phyloP scores from a whole-genome alignment of 2,797 vertebrate genomes.

The Sciaenops ocellatus region DNA sequence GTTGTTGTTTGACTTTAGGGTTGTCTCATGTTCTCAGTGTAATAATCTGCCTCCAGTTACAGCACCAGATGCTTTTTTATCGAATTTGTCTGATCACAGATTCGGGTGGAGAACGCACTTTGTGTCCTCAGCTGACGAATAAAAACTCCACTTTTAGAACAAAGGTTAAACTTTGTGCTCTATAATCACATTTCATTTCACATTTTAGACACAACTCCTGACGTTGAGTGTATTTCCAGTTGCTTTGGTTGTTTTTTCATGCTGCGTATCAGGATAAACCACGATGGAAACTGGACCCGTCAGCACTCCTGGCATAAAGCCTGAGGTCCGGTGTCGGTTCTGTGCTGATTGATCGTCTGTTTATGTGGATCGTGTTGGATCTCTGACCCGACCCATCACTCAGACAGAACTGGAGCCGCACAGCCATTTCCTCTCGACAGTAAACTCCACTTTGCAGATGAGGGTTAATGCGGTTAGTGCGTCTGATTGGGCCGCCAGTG shows the following conservation, averaged over 20 bases:
- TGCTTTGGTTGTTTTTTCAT: neutral
- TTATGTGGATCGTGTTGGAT: neutral
- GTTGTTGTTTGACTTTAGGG: neutral
- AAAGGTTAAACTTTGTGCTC: neutral
- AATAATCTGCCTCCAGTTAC: neutral
- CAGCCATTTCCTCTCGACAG: constrained; percentile 21
- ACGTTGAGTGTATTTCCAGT: neutral
- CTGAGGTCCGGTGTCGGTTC: constrained; percentile 1
- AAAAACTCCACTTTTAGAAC: neutral
- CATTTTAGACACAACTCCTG: neutral
- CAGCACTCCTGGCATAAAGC: constrained; percentile 14
- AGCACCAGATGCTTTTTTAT: neutral
- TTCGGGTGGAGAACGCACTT: neutral
- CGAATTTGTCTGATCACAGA: neutral
- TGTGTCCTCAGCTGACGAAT: neutral
- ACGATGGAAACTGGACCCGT: constrained; percentile 11
- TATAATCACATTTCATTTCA: neutral
- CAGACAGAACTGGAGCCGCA: neutral
- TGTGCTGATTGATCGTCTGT: constrained; percentile 35
- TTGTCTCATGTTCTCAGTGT: neutral
- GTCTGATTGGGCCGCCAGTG: too few species aligned
- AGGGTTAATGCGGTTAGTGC: neutral
- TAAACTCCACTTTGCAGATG: constrained; percentile 10
- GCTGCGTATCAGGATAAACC: neutral
- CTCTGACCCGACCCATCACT: neutral